A percentile compares a stretch with the other conserved stretches of the same genome.
phyloP scores from a whole-genome alignment of 2,113 vertebrate genomes.

The Lophotis ruficrista region DNA sequence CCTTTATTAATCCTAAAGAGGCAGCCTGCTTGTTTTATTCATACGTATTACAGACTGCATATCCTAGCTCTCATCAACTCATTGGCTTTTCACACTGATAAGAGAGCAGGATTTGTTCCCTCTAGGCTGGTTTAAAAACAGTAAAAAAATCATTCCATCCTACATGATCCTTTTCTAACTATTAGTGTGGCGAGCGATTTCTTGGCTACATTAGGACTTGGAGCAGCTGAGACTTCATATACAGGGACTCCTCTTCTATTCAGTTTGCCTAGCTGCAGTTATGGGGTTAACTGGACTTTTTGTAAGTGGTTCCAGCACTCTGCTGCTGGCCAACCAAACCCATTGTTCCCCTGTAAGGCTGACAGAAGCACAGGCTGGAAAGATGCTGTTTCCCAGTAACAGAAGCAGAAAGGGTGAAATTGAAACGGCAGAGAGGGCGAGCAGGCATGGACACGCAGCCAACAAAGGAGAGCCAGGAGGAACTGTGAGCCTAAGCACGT shows the following conservation, averaged over 20 bases:
- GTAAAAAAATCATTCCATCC: background rate
- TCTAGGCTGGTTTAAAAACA: background rate
- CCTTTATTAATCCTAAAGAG: background rate
- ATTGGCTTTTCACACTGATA: background rate
- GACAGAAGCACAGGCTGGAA: background rate
- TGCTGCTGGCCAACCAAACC: background rate
- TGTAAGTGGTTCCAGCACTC: background rate
- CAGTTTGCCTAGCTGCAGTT: background rate
- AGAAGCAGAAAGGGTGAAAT: background rate
- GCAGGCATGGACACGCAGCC: rapidly evolving
- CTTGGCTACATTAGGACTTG: background rate
- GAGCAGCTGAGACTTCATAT: background rate
- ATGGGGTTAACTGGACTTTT: background rate
- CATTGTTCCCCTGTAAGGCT: background rate
- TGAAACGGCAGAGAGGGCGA: background rate
- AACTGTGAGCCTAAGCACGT: background rate
- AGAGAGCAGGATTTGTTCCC: background rate
- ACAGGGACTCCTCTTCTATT: background rate
- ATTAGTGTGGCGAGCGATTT: background rate
- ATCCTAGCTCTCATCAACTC: background rate
- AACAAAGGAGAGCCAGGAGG: background rate
- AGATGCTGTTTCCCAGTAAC: background rate
- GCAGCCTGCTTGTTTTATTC: background rate
- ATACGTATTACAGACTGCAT: rapidly evolving
- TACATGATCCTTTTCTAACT: background rate